Conservation (phyloP, 2,113 vertebrate species). For the Xenopus borealis region DNA sequence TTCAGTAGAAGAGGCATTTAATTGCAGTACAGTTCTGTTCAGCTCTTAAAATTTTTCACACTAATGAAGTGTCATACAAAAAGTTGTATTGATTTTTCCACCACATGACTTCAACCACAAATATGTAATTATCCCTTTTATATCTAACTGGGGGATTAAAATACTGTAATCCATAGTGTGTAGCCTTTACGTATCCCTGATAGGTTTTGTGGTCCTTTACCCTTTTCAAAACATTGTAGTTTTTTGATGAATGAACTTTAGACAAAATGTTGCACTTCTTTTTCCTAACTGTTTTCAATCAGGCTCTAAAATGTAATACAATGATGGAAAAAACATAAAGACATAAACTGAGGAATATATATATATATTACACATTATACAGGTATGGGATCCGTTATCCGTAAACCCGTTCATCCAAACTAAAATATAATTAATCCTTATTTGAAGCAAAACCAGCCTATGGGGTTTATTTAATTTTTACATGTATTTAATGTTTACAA, state of each 20-base stretch:
- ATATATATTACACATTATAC: no score
- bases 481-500: no score
- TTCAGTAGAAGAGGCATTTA: constrained; percentile 98
- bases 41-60: constrained; percentile 98
- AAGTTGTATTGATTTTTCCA: constrained; percentile 99
- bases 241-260: constrained; percentile 99
- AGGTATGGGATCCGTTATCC: no score
- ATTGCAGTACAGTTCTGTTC: constrained; percentile 97
- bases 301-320: constrained; percentile 62
- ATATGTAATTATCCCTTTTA: constrained; percentile 99
- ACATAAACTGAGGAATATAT: constrained; percentile 32
- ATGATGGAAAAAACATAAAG: constrained; percentile 19
- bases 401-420: no score
- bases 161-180: constrained; percentile 99
- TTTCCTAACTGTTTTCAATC: constrained; percentile 67
- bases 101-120: constrained; percentile 99
- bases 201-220: constrained; percentile 96
- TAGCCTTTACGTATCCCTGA: constrained; percentile 98
- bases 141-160: constrained; percentile 99
- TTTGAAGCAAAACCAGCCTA: no score
- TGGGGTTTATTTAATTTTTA: no score
- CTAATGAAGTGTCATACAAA: constrained; percentile 99
- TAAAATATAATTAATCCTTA: no score
- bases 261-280: constrained; percentile 89
- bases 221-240: constrained; percentile 99